A percentile compares a stretch with the other conserved stretches of the same genome.
Evolutionary conservation across 2,888 invertebrate species (phyloP).

Genomic region (Elegia similella): DNA sequence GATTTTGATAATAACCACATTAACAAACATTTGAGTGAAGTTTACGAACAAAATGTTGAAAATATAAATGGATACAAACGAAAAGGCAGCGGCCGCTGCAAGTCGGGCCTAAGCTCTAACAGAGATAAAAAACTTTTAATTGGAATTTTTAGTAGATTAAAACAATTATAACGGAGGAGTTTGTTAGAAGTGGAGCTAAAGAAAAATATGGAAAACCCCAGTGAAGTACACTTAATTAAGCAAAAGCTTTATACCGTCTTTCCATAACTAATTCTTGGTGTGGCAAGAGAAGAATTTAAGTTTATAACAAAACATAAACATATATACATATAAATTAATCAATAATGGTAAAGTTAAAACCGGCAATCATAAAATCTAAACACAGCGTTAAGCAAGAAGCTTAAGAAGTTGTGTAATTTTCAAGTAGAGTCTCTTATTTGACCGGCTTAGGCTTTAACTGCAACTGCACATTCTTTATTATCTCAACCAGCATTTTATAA

Average conservation of each 20-base stretch:
- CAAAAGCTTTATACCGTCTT: constrained; percentile 23
- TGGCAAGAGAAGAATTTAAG: neutral
- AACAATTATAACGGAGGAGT: constrained; percentile 62
- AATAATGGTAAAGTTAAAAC: too few species aligned
- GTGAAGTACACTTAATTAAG: constrained; percentile 25
- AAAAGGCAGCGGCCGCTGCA: constrained; percentile 43
- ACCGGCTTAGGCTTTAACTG: too few species aligned
- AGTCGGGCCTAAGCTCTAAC: constrained; percentile 56
- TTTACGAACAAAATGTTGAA: constrained; percentile 29
- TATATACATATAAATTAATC: too few species aligned
- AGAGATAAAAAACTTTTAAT: constrained; percentile 72
- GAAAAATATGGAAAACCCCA: constrained; percentile 39
- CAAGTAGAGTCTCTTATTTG: too few species aligned
- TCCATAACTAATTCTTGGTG: constrained; percentile 17
- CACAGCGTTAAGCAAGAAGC: too few species aligned
- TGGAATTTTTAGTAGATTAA: constrained; percentile 69
- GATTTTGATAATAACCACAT: neutral
- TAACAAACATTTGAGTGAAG: constrained; percentile 15
- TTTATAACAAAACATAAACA: neutral
- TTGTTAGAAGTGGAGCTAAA: constrained; percentile 48
- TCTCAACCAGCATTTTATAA: too few species aligned
- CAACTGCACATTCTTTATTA: too few species aligned
- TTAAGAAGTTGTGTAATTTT: too few species aligned
- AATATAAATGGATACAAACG: constrained; percentile 39
- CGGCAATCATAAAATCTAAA: too few species aligned